phyloP scores from a whole-genome alignment of 2,888 invertebrate species.

The Agonopterix subpropinquella region DNA sequence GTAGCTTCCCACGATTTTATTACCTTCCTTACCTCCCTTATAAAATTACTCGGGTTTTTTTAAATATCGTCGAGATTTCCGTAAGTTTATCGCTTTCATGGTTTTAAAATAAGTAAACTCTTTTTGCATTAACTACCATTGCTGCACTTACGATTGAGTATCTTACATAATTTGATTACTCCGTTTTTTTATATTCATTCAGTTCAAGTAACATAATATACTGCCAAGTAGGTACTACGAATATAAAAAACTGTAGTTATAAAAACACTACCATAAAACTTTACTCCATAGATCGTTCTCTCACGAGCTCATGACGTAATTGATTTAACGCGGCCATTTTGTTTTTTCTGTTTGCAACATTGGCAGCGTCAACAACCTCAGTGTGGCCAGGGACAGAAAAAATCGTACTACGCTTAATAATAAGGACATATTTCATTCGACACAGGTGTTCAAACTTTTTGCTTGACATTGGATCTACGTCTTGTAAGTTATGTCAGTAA shows the following conservation, averaged over 20 bases:
- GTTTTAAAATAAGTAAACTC: too few species aligned
- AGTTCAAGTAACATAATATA: too few species aligned
- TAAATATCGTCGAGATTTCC: too few species aligned
- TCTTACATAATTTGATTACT: too few species aligned
- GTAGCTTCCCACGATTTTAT: slow-evolving; percentile 23
- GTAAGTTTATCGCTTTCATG: too few species aligned
- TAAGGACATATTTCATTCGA: slow-evolving; percentile 17
- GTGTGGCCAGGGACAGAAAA: slow-evolving; percentile 32
- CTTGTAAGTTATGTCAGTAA: slow-evolving; percentile 16
- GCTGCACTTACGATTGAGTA: too few species aligned
- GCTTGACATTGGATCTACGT: slow-evolving; percentile 16
- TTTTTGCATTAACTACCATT: too few species aligned
- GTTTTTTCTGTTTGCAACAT: slow-evolving; percentile 45
- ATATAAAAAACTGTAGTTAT: not conserved
- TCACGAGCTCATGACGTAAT: slow-evolving; percentile 40
- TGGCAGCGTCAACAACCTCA: slow-evolving; percentile 51
- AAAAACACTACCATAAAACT: not conserved
- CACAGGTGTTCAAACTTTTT: slow-evolving; percentile 33
- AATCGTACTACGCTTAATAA: slow-evolving; percentile 29
- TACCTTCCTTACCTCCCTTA: slow-evolving; percentile 3
- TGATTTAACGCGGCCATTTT: slow-evolving; percentile 38
- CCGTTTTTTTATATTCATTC: too few species aligned
- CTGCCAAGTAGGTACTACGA: too few species aligned
- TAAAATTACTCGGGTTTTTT: too few species aligned
- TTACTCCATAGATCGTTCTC: not conserved